Evolutionary conservation across 2,113 vertebrate species (phyloP), one percentile per base, ranked within the genome.

Genomic region (Marcusenius ussheri): DNA sequence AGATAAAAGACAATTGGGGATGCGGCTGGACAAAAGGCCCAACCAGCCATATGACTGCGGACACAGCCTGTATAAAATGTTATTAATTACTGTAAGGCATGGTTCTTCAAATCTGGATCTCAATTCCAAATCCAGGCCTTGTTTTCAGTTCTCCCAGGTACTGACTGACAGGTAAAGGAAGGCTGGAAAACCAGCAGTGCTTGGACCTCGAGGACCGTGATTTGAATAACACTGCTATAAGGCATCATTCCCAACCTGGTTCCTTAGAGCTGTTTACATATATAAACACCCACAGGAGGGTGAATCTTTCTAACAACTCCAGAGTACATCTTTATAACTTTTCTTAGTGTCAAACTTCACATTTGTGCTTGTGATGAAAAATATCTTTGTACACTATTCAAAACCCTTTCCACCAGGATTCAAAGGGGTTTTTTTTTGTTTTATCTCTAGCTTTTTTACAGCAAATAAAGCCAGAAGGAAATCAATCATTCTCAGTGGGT

Each of bases 391-490:
- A 89, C 88, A 89, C 87, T 80, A 86, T 89, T 92, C 85, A 91
- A 89, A 92, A 84, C 50, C 35, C 46, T n/a, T 21, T 85, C 74
- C 58, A 86, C 86, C 56, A 88, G 87, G 90, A 88, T 62, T 91
- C 91, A 91, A 91, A 92, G 88, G 88, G 70, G 0, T 42, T 42
- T 84, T 89, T 51, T 87, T 87, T 89, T 91, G 88, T 88, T 85
- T 91, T 90, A 89, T 74, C 83, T 83, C 66, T 90, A 74, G 91
- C 77, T 92, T 84, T 90, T 92, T 91, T 90, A 56, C 88, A 62
- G 88, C 88, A 89, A 89, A 90, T 90, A 91, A 89, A 91, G 87
- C 87, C 87, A 27, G 87, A 49, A 89, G 90, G 88, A 89, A 91
- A 91, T 91, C 90, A 88, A 91, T 92, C 80, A 19, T 53, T 74